Evolutionary conservation across 2,113 vertebrate species (phyloP).

Genomic region (Pseudopodoces humilis): DNA sequence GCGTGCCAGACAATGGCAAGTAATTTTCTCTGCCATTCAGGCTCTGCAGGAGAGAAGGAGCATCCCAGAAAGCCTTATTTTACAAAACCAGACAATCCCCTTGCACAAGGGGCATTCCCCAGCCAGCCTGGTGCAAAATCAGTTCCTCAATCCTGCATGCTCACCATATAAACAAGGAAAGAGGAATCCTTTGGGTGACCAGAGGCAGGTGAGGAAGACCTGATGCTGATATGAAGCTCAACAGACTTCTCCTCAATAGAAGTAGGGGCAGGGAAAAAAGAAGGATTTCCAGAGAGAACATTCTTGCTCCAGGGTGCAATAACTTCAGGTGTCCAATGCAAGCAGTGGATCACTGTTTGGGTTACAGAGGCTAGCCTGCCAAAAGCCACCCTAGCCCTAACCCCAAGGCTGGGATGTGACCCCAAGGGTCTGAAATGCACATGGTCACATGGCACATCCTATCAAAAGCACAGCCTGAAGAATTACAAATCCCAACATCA

Average conservation of each 20-base stretch:
- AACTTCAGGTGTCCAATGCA: not conserved
- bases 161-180: not conserved
- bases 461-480: not conserved
- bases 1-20: not conserved
- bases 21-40: not conserved
- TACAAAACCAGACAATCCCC: not conserved
- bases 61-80: not conserved
- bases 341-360: not conserved
- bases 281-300: not conserved
- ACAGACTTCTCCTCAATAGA: not conserved
- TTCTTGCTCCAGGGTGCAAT: not conserved
- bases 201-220: not conserved
- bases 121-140: not conserved
- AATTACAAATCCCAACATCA: not conserved
- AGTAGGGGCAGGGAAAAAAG: not conserved
- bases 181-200: not conserved
- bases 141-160: not conserved
- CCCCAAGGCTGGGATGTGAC: not conserved
- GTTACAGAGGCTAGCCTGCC: not conserved
- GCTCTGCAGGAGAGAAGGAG: not conserved
- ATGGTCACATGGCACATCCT: not conserved
- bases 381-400: not conserved
- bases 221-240: not conserved
- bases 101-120: not conserved
- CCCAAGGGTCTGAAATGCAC: not conserved